phyloP scores from a whole-genome alignment of 2,797 vertebrate species.

The Pampus argenteus region DNA sequence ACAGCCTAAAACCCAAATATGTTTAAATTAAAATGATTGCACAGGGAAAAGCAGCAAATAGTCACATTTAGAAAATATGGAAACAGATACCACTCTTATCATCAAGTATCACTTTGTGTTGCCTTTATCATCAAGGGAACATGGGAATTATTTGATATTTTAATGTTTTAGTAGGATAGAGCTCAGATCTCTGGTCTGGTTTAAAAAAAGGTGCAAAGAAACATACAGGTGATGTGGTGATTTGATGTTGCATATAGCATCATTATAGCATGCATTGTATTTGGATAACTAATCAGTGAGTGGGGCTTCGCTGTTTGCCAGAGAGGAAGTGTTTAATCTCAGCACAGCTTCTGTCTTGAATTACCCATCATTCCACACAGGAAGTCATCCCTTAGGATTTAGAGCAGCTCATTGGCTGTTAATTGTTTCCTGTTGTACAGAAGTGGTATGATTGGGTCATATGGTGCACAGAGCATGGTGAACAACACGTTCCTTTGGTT shows the following conservation, averaged over 20 bases:
- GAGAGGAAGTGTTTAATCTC: conserved; percentile 81
- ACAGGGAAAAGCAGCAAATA: background rate
- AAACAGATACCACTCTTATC: background rate
- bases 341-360: conserved; percentile 78
- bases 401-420: conserved; percentile 80
- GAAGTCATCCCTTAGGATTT: conserved; percentile 81
- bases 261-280: conserved; percentile 29
- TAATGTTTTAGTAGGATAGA: background rate
- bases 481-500: conserved; percentile 49
- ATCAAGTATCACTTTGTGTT: background rate
- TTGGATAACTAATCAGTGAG: conserved; percentile 52
- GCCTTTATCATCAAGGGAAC: background rate
- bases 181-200: no score
- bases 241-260: conserved; percentile 8
- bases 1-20: background rate
- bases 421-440: conserved; percentile 82
- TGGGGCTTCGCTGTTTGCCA: conserved; percentile 51
- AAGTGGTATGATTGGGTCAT: conserved; percentile 74
- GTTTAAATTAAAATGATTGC: background rate
- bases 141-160: background rate
- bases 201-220: background rate
- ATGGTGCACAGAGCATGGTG: conserved; percentile 62
- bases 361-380: conserved; percentile 82
- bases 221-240: conserved; percentile 1
- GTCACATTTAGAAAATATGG: background rate